A percentile compares a stretch with the other conserved stretches of the same genome.
Evolutionary conservation across 2,888 invertebrate genomes (phyloP).

Genomic region (Folsomia candida): DNA sequence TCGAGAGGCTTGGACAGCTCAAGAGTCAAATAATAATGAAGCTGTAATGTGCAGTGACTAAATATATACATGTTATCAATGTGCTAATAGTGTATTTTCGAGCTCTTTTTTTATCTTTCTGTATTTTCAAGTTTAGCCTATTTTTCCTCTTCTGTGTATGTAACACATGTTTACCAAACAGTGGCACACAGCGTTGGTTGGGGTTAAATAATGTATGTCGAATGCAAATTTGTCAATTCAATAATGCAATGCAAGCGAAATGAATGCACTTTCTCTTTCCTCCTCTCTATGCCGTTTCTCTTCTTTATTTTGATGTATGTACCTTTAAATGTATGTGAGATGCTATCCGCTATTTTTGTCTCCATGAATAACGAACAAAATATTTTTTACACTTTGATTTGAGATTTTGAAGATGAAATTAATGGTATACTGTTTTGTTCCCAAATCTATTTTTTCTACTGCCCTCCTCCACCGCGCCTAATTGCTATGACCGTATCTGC

Average conservation of each 20-base stretch:
- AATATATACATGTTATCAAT: no score
- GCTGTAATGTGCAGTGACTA: background rate
- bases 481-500: conserved; percentile 8
- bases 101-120: background rate
- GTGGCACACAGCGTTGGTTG: no score
- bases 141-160: background rate
- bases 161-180: no score
- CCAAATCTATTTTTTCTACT: conserved; percentile 2
- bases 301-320: background rate
- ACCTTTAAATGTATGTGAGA: background rate
- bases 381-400: background rate
- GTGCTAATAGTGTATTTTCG: background rate
- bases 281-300: no score
- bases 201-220: no score
- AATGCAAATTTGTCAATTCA: no score
- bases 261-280: background rate
- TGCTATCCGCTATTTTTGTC: background rate
- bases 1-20: background rate
- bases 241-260: background rate
- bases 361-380: background rate
- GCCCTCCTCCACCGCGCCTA: conserved; percentile 5
- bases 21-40: no score
- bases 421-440: background rate
- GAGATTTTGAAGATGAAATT: conserved; percentile 2
- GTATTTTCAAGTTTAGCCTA: background rate